Evolutionary conservation across 2,888 invertebrate species (phyloP).

Genomic region (Drosophila pseudotakahashii): DNA sequence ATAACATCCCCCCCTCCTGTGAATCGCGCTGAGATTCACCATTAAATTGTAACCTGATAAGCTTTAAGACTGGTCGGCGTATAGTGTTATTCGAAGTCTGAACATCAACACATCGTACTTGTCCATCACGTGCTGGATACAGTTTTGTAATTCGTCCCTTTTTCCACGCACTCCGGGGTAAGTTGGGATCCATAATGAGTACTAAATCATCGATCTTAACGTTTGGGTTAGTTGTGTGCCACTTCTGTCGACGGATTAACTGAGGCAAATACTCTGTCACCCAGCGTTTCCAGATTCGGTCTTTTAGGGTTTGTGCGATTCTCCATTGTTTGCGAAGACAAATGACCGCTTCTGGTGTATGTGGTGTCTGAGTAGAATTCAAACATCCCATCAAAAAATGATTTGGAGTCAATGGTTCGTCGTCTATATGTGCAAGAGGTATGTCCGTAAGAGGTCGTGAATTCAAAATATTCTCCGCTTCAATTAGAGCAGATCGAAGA

Average conservation of each 20-base stretch:
- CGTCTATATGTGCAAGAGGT: background rate
- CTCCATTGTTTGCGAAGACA: background rate
- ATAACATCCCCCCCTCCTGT: background rate
- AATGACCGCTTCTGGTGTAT: background rate
- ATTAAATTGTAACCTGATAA: background rate
- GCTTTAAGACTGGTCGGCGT: background rate
- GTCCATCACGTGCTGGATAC: too few relatives aligned
- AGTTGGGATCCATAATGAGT: background rate
- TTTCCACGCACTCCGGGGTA: background rate
- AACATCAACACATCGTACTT: too few relatives aligned
- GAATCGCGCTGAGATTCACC: slow-evolving; percentile 2
- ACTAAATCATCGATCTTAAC: background rate
- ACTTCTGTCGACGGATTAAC: background rate
- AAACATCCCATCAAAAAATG: slow-evolving; percentile 1
- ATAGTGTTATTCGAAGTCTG: background rate
- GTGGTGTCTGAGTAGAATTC: background rate
- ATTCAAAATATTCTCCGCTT: background rate
- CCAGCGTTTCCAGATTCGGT: background rate
- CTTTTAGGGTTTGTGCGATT: background rate
- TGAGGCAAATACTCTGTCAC: background rate
- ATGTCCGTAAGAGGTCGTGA: background rate
- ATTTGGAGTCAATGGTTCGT: slow-evolving; percentile 1
- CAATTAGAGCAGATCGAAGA: background rate
- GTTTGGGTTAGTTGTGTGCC: background rate
- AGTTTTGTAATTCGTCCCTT: background rate